Conservation (phyloP, 2,888 invertebrate genomes). For the Tuberolachnus salignus region DNA sequence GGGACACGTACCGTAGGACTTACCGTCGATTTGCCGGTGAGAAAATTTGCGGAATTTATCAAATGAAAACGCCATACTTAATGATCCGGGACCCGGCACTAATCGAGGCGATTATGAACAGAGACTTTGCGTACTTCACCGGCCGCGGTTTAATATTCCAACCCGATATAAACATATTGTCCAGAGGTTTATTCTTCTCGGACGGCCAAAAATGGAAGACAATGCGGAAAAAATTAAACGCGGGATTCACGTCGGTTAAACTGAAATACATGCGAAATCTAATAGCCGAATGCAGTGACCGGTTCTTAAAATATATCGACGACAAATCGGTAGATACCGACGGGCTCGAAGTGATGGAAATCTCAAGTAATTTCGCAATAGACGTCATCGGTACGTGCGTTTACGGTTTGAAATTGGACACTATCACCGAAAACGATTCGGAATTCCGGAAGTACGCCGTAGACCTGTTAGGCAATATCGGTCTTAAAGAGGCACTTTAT, state of each 20-base stretch:
- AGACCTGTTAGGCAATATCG: background rate
- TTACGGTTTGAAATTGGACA: constrained; percentile 65
- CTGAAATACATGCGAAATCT: constrained; percentile 60
- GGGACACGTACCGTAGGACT: constrained; percentile 12
- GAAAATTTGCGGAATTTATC: constrained; percentile 58
- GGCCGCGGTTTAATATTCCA: constrained; percentile 55
- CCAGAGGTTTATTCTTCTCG: constrained; percentile 52
- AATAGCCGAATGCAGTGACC: constrained; percentile 33
- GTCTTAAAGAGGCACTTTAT: background rate
- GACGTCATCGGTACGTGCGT: constrained; percentile 65
- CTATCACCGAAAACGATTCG: constrained; percentile 62
- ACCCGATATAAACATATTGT: constrained; percentile 53
- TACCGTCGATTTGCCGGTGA: constrained; percentile 57
- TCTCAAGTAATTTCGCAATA: constrained; percentile 64
- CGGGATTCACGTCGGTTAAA: constrained; percentile 63
- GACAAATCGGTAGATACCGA: background rate
- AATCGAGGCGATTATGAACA: constrained; percentile 54
- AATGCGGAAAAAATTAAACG: constrained; percentile 62
- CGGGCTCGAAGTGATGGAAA: constrained; percentile 24
- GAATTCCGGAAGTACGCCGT: constrained; percentile 61
- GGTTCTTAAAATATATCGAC: background rate
- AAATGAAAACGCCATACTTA: constrained; percentile 45
- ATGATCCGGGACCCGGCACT: constrained; percentile 51
- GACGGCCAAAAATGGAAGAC: constrained; percentile 62
- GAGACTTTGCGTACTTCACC: constrained; percentile 58